phyloP scores from a whole-genome alignment of 1,140 invertebrate genomes.

The Drosophila ercepeae region DNA sequence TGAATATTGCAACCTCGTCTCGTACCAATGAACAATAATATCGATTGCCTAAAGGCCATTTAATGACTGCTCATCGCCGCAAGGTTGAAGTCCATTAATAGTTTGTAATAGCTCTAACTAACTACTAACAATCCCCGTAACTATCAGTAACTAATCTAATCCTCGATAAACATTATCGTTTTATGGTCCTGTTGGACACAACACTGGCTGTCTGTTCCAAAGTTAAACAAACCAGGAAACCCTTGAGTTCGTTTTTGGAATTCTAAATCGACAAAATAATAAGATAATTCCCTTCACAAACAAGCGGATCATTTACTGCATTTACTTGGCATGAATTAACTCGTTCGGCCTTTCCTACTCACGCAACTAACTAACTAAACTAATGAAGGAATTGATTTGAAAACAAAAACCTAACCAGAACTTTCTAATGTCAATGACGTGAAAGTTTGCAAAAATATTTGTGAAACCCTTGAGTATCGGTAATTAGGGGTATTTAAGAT shows the following conservation, averaged over 20 bases:
- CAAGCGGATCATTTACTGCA: neutral
- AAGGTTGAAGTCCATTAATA: neutral
- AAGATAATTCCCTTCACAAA: conserved; percentile 1
- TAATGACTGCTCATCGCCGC: too few relatives aligned
- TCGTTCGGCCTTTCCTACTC: neutral
- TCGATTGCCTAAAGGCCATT: neutral
- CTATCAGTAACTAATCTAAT: conserved; percentile 22
- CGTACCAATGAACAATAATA: neutral
- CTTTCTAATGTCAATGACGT: neutral
- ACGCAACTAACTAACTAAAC: neutral
- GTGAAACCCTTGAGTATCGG: too few relatives aligned
- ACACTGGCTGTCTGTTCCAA: conserved; percentile 40
- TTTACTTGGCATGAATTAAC: conserved; percentile 24
- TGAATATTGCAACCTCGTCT: too few relatives aligned
- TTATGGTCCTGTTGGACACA: conserved; percentile 46
- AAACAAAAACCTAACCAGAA: neutral
- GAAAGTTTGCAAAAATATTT: neutral
- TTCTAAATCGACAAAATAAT: conserved; percentile 4
- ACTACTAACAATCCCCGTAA: neutral
- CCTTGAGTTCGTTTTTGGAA: neutral
- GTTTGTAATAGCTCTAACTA: too few relatives aligned
- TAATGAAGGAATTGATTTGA: neutral
- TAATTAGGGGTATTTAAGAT: neutral
- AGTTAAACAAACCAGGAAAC: conserved; percentile 56
- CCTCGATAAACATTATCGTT: conserved; percentile 32